A percentile compares a stretch with the other conserved stretches of the same genome.
phyloP scores from a whole-genome alignment of 2,113 vertebrate genomes.

The Chionomys nivalis region DNA sequence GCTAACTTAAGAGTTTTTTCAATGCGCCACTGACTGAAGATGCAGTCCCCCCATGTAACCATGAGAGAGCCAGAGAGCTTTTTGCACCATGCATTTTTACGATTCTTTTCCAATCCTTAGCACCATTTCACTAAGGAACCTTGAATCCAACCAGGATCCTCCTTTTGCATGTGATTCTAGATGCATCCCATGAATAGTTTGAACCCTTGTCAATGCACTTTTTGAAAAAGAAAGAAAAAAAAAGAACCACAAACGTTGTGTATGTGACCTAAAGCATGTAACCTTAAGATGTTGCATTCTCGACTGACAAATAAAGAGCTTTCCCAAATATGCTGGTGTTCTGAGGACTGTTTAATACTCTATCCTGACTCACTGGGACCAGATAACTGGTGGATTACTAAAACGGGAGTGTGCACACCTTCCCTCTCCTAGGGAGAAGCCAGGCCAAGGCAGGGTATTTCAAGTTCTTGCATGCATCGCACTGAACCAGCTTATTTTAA shows the following conservation, averaged over 20 bases:
- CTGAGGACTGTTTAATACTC: conserved; percentile 94
- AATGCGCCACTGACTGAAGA: conserved; percentile 98
- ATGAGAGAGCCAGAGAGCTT: conserved; percentile 94
- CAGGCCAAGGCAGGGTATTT: conserved; percentile 89
- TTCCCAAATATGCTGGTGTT: conserved; percentile 99
- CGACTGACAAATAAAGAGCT: conserved; percentile 99
- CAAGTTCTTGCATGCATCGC: conserved; percentile 91
- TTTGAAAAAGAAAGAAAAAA: conserved; percentile 87
- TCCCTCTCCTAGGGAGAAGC: conserved; percentile 80
- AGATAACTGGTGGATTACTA: conserved; percentile 55
- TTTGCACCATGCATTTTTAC: conserved; percentile 93
- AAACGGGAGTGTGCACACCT: conserved; percentile 71
- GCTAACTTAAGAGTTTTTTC: conserved; percentile 99
- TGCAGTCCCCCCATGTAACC: conserved; percentile 97
- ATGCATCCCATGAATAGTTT: conserved; percentile 93
- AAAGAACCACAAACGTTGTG: conserved; percentile 92
- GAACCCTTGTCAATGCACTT: conserved; percentile 95
- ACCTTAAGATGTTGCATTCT: conserved; percentile 98
- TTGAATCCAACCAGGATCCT: conserved; percentile 91
- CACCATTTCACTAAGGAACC: conserved; percentile 93
- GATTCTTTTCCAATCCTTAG: conserved; percentile 88
- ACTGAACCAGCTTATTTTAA: conserved; percentile 99
- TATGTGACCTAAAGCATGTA: conserved; percentile 99
- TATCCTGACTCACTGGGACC: conserved; percentile 83
- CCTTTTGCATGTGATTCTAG: conserved; percentile 96